Base-by-base conservation (phyloP, 2,888 invertebrate genomes). In the Callyntrura guangdongensis region DNA sequence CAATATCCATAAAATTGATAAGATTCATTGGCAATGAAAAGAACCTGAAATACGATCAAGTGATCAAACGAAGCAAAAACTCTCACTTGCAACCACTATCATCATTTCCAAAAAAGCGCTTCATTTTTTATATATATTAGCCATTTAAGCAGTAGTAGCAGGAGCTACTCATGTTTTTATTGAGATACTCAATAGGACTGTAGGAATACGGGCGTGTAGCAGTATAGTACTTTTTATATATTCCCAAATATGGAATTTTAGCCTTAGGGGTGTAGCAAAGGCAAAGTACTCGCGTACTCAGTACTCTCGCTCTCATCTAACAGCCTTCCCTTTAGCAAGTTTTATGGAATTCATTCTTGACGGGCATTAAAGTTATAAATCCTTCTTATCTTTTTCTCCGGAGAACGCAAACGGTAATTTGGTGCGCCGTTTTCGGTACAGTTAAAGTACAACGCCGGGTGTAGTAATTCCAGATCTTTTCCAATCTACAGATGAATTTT, bases 351-450 rank as follows among this genome's bases (percentile, higher is more conserved):
- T 77, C 61, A 74, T 61, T 49, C 77, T 69, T 64, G 22, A 79
- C 69, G 36, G 72, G 72, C 72, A 82, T 88, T 82, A 88, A 88
- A 59, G 82, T 56, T 87, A 91, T 93, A 93, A 92, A 93, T 93
- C 89, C 88, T 89, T 86, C 93, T 93, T 93, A 93, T 93, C 92
- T 93, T 79, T 83, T 90, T 89, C 87, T 72, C 56, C 25, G 67
- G 49, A 67, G 49, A 83, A 82, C 45, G 53, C 36, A 14, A 81
- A 81, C 49, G 17, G 49, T n/a, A 45, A 59, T 81, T 59, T 59
- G n/a, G 25, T 77, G 53, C 17, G 25, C 12, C 49, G 22, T 12
- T 72, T 45, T 72, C 36, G 36, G 8, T 22, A 36, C 36, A 36
- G 36, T 36, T 36, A 36, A 2, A 36, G 36, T 36, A 6, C 36